phyloP scores from a whole-genome alignment of 2,797 vertebrate species.

The Tarsius wallacei region DNA sequence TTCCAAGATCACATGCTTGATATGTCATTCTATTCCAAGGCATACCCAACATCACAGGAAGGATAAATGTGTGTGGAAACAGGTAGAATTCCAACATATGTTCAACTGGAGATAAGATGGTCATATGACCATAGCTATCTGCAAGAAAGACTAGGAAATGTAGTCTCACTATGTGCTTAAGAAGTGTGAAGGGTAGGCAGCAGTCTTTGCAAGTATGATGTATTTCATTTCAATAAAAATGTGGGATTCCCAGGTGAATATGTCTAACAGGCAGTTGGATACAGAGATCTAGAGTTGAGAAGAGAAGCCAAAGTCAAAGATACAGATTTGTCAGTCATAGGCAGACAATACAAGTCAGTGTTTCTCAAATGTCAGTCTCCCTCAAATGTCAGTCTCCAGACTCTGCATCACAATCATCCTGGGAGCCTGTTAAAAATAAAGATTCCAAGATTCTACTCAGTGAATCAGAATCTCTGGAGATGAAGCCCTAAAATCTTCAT shows the following conservation, averaged over 20 bases:
- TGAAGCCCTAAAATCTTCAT: background rate
- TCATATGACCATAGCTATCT: background rate
- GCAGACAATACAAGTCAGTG: background rate
- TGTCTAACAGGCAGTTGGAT: background rate
- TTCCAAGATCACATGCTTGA: background rate
- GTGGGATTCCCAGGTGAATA: background rate
- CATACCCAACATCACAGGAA: background rate
- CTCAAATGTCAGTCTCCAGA: background rate
- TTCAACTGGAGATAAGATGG: background rate
- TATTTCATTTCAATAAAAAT: slow-evolving; percentile 9
- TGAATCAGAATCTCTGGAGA: slow-evolving; percentile 27
- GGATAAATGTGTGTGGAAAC: background rate
- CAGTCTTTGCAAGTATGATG: background rate
- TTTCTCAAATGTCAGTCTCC: background rate
- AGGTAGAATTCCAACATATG: background rate
- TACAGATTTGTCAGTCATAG: background rate
- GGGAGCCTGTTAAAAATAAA: background rate
- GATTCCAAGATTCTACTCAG: background rate
- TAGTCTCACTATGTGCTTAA: background rate
- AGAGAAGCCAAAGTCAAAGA: background rate
- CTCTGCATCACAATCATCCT: background rate
- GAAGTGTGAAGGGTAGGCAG: background rate
- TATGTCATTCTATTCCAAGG: background rate
- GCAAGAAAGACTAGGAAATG: background rate
- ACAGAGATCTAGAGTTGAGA: background rate